A percentile compares a stretch with the other conserved stretches of the same genome.
Evolutionary conservation across 2,113 vertebrate genomes (phyloP).

Genomic region (Craseonycteris thonglongyai): DNA sequence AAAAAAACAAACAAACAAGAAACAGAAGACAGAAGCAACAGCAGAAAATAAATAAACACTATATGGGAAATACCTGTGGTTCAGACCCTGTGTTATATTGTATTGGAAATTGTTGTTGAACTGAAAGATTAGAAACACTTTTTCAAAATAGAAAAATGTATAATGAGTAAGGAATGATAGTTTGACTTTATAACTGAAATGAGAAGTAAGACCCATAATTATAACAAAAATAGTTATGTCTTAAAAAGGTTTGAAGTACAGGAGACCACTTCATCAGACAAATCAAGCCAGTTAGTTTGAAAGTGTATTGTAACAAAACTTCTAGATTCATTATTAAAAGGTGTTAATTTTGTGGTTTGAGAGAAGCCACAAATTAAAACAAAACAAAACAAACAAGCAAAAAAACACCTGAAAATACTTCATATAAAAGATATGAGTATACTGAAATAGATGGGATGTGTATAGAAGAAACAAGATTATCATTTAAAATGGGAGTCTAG

Average conservation of each 20-base stretch:
- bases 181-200: not conserved
- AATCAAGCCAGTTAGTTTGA: not conserved
- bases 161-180: not conserved
- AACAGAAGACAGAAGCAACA: not conserved
- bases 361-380: too few relatives aligned
- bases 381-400: not conserved
- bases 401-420: not conserved
- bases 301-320: not conserved
- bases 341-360: not conserved
- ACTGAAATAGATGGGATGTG: not conserved
- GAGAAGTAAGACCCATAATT: not conserved
- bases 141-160: not conserved
- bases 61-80: not conserved
- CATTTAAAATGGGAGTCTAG: not conserved
- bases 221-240: not conserved
- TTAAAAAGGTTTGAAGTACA: not conserved
- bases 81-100: not conserved
- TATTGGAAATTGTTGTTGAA: not conserved
- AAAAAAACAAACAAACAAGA: not conserved
- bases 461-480: not conserved
- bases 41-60: not conserved
- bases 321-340: not conserved
- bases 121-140: not conserved
- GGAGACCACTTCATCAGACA: not conserved
- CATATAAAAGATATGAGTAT: not conserved